Base-by-base conservation (phyloP, 2,888 invertebrate genomes). In the Ochropleura plecta region DNA sequence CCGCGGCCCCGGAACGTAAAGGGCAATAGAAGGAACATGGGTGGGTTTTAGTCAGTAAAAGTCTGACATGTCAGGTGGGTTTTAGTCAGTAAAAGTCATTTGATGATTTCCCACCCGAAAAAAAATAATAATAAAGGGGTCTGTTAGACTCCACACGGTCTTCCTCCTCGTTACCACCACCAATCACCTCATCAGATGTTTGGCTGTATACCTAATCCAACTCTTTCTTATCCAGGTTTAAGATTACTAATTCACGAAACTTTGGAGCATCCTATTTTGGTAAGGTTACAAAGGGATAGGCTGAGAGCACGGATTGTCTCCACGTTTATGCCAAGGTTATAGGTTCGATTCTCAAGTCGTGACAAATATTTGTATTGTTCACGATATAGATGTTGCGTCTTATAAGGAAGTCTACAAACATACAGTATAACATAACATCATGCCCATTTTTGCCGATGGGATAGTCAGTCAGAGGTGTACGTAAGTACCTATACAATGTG, bases 271-370 rank as follows among this genome's bases (percentile, higher is more conserved):
- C 20, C 40, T 40, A 14, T 46, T 48, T 16, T 40, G 53, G n/a
- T 63, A 18, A 63, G 16, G 18, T 63, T 7, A 55, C 53, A 40
- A 76, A 49, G 53, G 30, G 18, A 69, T 49, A 62, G 14, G n/a
- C 20, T 44, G 16, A 44, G 7, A 44, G n/a, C 10, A 14, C 30
- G 42, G 42, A 48, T 12, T 42, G 60, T 72, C 20, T 65, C 3
- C n/a, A 3, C n/a, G 67, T 74, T n/a, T n/a, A 59, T 70, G 81
- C 67, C 79, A 76, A 63, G 79, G 79, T 10, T 12, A 3, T 57
- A 14, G 51, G 70, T 70, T 76, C 53, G 66, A 70, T 67, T 44
- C 62, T 76, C 57, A 12, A 7, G 48, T 81, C 79, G 81, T 79
- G 76, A 79, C 76, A 49, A 53, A 62, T 76, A 57, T 67, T 55